Evolutionary conservation across 2,888 invertebrate species (phyloP).

Genomic region (Ariolimax columbianus): DNA sequence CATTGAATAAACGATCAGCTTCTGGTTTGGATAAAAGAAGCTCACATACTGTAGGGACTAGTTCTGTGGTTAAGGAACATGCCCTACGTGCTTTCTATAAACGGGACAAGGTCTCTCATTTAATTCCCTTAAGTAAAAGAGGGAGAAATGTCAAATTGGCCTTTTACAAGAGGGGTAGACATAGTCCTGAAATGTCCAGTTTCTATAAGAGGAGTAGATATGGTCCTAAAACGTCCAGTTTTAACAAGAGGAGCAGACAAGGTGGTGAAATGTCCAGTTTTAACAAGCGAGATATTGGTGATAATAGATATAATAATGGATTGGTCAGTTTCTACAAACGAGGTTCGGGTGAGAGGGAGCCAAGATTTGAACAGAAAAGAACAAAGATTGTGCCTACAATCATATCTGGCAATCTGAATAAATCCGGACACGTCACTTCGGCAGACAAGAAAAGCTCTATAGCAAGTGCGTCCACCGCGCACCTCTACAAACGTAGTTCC

Average conservation of each 20-base stretch:
- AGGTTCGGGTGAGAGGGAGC: too few species aligned
- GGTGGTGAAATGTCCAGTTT: not conserved
- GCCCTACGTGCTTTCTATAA: not conserved
- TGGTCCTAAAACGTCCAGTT: not conserved
- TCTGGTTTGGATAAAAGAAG: too few species aligned
- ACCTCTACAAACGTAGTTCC: not conserved
- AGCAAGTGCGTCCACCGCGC: too few species aligned
- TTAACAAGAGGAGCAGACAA: not conserved
- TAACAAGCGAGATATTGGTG: not conserved
- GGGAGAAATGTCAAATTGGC: not conserved
- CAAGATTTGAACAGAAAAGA: not conserved
- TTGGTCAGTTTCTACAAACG: not conserved
- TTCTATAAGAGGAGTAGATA: conserved; percentile 1
- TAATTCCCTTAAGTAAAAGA: not conserved
- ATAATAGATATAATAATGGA: not conserved
- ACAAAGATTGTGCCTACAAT: not conserved
- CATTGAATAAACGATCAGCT: too few species aligned
- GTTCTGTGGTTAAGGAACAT: too few species aligned
- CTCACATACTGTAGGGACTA: too few species aligned
- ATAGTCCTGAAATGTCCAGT: not conserved
- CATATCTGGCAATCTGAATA: too few species aligned
- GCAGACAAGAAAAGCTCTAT: too few species aligned
- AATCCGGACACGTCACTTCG: too few species aligned
- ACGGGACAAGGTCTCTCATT: not conserved
- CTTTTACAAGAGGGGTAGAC: not conserved